Base-by-base conservation (phyloP, 2,888 invertebrate species). In the Chorisops tibialis region DNA sequence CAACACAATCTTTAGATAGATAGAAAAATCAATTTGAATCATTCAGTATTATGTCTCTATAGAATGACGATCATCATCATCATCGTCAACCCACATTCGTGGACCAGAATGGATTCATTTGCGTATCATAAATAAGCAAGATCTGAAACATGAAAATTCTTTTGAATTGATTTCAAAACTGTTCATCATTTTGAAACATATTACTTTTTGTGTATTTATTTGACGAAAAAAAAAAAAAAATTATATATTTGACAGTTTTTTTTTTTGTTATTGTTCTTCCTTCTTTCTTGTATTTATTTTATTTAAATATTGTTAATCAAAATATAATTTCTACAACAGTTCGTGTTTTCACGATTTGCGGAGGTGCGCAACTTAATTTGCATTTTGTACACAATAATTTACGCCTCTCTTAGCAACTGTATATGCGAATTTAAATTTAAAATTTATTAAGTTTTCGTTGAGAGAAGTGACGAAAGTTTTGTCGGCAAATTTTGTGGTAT, bases 1-100 rank as follows among this genome's bases (percentile, higher is more conserved):
- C 39, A 19, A 45, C 30, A n/a, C 30, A 7, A 18, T 30, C 18
- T 43, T 43, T 43, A 56, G 16, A 43, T 56, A 56, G 43, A 35
- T 30, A 45, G 45, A 39, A 45, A 45, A 56, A 56, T 56, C 56
- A 56, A 56, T 56, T 56, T 45, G 45, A 45, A 43, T 30, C 56
- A 45, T 43, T 30, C 52, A 39, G 21, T n/a, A 39, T 54, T 54
- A 54, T 54, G 39, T 39, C 41, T 54, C 52, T 54, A 54, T 54
- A 54, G 52, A 39, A 52, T 41, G 52, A 22, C 41, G 41, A 54
- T 54, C 52, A 54, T 41, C 52, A 54, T 39, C 22, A 54, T 41
- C 19, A 41, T 54, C 39, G 39, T 16, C 52, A 18, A n/a, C 52
- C 52, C 39, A 54, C 52, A 54, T 54, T 39, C 24, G 52, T 11